Evolutionary conservation across 2,888 invertebrate species (phyloP).

Genomic region (Lasioglossum villosulum): DNA sequence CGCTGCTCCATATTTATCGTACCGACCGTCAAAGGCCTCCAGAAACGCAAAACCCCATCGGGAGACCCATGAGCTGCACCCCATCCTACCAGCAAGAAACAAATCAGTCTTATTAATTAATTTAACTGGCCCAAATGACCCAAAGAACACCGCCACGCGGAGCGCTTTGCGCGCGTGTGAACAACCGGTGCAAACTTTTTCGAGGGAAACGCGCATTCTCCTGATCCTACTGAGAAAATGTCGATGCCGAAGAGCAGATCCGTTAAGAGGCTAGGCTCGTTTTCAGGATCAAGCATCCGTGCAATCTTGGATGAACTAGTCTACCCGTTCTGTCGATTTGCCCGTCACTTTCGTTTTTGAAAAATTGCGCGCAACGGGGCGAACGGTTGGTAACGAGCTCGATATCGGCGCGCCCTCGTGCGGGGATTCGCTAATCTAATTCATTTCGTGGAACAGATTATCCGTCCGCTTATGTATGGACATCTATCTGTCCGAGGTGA

Average conservation of each 20-base stretch:
- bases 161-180: slow-evolving; percentile 43
- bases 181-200: slow-evolving; percentile 19
- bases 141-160: slow-evolving; percentile 52
- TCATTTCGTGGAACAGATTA: slow-evolving; percentile 62
- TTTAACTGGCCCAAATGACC: slow-evolving; percentile 56
- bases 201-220: not conserved
- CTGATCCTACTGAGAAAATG: not conserved
- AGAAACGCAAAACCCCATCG: slow-evolving; percentile 60
- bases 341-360: not conserved
- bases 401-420: slow-evolving; percentile 14
- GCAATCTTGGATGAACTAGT: no score
- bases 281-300: no score
- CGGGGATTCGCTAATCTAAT: slow-evolving; percentile 45
- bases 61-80: not conserved
- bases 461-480: slow-evolving; percentile 41
- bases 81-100: slow-evolving; percentile 52
- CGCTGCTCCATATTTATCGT: slow-evolving; percentile 69
- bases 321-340: no score
- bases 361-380: not conserved
- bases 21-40: slow-evolving; percentile 60
- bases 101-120: slow-evolving; percentile 67
- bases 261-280: not conserved
- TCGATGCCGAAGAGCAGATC: not conserved
- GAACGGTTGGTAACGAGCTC: slow-evolving; percentile 3
- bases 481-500: slow-evolving; percentile 39